Evolutionary conservation across 2,113 vertebrate species (phyloP).

Genomic region (Romanogobio albipinnatus): DNA sequence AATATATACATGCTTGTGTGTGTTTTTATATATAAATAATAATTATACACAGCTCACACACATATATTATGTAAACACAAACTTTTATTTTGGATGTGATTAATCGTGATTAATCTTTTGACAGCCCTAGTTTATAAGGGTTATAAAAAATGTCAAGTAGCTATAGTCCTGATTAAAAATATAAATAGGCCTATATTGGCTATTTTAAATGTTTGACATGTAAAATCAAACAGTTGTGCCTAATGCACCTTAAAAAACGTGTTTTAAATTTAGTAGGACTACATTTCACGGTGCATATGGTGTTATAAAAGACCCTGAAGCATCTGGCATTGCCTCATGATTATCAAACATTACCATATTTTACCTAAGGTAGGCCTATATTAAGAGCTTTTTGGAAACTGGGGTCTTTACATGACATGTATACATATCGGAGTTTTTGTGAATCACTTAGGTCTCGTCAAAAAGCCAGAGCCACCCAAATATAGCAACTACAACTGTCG

Average conservation of each 20-base stretch:
- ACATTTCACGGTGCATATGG: neutral
- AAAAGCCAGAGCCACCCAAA: slow-evolving; percentile 40
- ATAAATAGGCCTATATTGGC: no score
- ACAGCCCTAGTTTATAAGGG: no score
- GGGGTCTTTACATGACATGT: neutral
- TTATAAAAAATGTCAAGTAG: neutral
- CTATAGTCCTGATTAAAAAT: neutral
- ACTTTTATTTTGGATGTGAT: no score
- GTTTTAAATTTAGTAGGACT: neutral
- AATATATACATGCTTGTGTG: no score
- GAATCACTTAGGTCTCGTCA: slow-evolving; percentile 40
- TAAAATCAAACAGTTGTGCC: neutral
- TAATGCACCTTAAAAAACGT: neutral
- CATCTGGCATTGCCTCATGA: neutral
- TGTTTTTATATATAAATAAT: no score
- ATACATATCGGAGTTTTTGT: slow-evolving; percentile 32
- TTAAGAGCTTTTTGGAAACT: neutral
- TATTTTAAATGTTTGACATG: neutral
- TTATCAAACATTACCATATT: neutral
- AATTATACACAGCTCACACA: no score
- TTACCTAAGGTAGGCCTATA: neutral
- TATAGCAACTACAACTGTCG: slow-evolving; percentile 44
- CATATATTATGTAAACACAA: no score
- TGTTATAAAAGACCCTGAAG: neutral
- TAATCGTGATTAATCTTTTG: no score